Percentiles rank a stretch among this genome's conserved stretches.
These are phyloP conservation scores for Plutella xylostella DNA, from an alignment of 2,888 invertebrate genomes.

Conservation along the genomic window DNA sequence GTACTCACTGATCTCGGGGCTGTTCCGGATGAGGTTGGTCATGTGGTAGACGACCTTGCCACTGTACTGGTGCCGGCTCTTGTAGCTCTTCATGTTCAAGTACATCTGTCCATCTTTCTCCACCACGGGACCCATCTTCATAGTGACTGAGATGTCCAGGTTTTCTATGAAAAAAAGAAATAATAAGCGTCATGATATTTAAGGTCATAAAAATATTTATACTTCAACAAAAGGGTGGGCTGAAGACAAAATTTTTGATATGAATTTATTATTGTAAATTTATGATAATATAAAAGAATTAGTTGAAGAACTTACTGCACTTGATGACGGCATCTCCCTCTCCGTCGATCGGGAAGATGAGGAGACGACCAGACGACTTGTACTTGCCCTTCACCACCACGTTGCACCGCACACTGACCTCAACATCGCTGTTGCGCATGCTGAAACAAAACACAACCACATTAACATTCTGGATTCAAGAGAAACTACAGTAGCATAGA, in stretches of 20 bases:
- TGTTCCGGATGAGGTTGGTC: constrained; percentile 40
- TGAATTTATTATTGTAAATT: no score
- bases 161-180: no score
- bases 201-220: no score
- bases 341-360: constrained; percentile 39
- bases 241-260: no score
- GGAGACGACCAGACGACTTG: constrained; percentile 32
- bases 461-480: no score
- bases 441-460: no score
- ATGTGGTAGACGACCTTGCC: constrained; percentile 37
- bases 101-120: constrained; percentile 26
- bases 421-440: constrained; percentile 17
- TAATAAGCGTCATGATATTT: no score
- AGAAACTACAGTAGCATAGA: no score
- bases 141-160: no score
- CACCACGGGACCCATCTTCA: no score
- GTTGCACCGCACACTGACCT: constrained; percentile 37
- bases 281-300: no score
- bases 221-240: no score
- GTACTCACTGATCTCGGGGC: constrained; percentile 38
- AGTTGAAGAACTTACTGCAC: constrained; percentile 28
- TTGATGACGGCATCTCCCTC: constrained; percentile 36
- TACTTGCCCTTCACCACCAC: constrained; percentile 40
- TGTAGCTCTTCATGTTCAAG: constrained; percentile 26
- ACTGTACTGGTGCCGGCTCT: constrained; percentile 30